These are phyloP conservation scores for Colletes latitarsis DNA, from an alignment of 1,140 invertebrate species.

Conservation along the genomic window DNA sequence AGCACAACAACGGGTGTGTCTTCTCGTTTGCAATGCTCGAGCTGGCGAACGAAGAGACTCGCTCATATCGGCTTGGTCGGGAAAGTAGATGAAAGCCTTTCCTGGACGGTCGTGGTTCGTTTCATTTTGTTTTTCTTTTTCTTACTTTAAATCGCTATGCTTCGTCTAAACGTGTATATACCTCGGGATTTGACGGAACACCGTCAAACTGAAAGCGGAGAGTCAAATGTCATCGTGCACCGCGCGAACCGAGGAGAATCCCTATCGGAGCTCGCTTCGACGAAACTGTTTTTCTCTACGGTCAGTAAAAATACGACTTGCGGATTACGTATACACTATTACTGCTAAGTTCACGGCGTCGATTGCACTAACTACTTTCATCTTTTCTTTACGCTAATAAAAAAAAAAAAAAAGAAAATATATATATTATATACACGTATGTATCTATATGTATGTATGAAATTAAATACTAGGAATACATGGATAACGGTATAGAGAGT, in stretches of 20 bases:
- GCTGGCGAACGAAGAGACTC: conserved; percentile 31
- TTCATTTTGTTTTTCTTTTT: conserved; percentile 20
- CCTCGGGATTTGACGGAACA: not conserved
- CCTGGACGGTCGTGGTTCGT: conserved; percentile 63
- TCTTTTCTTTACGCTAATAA: not conserved
- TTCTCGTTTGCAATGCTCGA: conserved; percentile 38
- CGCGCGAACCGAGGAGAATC: too few relatives aligned
- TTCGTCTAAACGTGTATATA: too few relatives aligned
- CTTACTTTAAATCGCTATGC: too few relatives aligned
- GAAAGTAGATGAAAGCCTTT: conserved; percentile 62
- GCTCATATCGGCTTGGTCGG: conserved; percentile 60
- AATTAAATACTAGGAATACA: not conserved
- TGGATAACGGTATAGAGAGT: not conserved
- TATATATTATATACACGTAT: too few relatives aligned
- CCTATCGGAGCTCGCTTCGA: too few relatives aligned
- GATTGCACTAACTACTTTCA: conserved; percentile 16
- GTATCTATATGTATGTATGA: not conserved
- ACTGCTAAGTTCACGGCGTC: not conserved
- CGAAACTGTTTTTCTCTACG: too few relatives aligned
- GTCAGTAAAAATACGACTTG: not conserved
- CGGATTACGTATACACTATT: not conserved
- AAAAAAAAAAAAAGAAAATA: not conserved
- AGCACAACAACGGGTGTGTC: conserved; percentile 65
- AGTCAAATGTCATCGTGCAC: too few relatives aligned
- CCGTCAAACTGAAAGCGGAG: too few relatives aligned